Evolutionary conservation across 2,888 invertebrate genomes (phyloP).

Genomic region (Agriopis aurantiaria): DNA sequence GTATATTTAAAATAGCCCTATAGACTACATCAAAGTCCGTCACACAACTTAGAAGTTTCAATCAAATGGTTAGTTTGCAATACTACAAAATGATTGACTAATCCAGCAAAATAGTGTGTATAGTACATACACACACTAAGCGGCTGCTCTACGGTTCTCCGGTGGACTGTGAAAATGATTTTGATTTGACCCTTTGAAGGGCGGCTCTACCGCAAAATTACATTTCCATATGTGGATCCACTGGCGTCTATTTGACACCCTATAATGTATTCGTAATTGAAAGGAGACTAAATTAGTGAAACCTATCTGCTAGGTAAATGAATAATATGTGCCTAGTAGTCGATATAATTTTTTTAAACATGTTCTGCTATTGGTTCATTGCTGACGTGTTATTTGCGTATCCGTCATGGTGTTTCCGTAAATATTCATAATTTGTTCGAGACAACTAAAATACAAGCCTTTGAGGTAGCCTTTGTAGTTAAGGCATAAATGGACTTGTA

Average conservation of each 20-base stretch:
- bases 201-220: slow-evolving; percentile 82
- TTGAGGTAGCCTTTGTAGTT: too few relatives aligned
- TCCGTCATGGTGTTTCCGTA: too few relatives aligned
- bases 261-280: slow-evolving; percentile 58
- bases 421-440: too few relatives aligned
- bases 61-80: slow-evolving; percentile 18
- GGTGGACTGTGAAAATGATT: slow-evolving; percentile 86
- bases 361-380: background rate
- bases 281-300: slow-evolving; percentile 46
- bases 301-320: slow-evolving; percentile 8
- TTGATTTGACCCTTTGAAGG: slow-evolving; percentile 86
- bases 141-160: slow-evolving; percentile 65
- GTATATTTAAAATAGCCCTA: too few relatives aligned
- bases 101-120: slow-evolving; percentile 38
- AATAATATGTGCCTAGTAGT: background rate
- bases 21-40: too few relatives aligned
- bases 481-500: too few relatives aligned
- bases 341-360: background rate
- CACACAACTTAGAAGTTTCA: background rate
- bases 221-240: slow-evolving; percentile 80
- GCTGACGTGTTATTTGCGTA: too few relatives aligned
- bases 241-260: slow-evolving; percentile 65
- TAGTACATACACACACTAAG: slow-evolving; percentile 30
- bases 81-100: slow-evolving; percentile 24
- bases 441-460: too few relatives aligned